Conservation (phyloP, 1,140 invertebrate species). For the Lepidotrigona ventralis region DNA sequence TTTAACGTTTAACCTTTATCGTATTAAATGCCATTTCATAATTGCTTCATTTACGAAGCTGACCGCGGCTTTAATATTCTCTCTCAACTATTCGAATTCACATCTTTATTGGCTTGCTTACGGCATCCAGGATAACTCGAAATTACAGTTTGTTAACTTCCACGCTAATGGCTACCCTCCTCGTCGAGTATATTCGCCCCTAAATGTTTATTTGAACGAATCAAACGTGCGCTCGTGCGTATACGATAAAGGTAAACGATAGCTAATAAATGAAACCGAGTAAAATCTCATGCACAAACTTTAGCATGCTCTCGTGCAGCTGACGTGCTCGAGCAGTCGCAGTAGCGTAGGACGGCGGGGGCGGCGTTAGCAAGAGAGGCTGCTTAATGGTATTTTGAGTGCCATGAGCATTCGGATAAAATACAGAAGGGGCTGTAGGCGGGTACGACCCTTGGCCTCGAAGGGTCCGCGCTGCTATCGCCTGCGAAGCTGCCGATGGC, state of each 20-base stretch:
- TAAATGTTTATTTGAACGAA: neutral
- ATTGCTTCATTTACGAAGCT: neutral
- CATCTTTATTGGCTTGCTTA: neutral
- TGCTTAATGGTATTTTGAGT: conserved; percentile 81
- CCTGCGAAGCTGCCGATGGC: conserved; percentile 83
- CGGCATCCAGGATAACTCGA: neutral
- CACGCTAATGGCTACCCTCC: neutral
- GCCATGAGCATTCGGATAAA: conserved; percentile 80
- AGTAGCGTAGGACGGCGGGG: conserved; percentile 81
- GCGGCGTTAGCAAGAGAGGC: conserved; percentile 80
- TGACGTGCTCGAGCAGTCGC: conserved; percentile 81
- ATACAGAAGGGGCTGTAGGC: conserved; percentile 80
- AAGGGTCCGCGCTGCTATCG: conserved; percentile 83
- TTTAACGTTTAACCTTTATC: conserved; percentile 22
- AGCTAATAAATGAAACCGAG: conserved; percentile 64
- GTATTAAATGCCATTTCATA: neutral
- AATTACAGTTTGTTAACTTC: neutral
- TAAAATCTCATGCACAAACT: conserved; percentile 80
- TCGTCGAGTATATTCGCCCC: neutral
- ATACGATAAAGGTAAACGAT: conserved; percentile 8
- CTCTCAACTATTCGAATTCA: neutral
- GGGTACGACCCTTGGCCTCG: conserved; percentile 84
- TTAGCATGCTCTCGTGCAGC: conserved; percentile 80
- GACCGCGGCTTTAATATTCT: neutral
- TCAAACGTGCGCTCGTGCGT: neutral